Evolutionary conservation across 2,888 invertebrate genomes (phyloP), one percentile per base, ranked within the genome.

Genomic region (Pardosa pseudoannulata): DNA sequence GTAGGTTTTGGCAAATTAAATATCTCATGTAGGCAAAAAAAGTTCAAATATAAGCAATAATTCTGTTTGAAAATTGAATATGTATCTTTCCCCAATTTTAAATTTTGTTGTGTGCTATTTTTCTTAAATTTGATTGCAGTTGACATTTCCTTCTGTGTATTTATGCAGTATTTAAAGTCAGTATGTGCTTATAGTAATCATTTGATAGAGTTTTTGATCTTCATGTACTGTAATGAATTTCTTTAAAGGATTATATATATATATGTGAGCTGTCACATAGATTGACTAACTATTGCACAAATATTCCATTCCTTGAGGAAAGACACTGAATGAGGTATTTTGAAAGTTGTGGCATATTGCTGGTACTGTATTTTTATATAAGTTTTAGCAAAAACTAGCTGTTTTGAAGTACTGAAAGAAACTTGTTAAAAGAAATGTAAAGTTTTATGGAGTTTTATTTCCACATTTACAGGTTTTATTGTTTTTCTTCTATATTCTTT

Each of bases 181-280:
- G 71, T 79, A 71, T 64, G 41, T 79, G 70, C 79, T 62, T 71
- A 79, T 79, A 79, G 79, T 70, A 71, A 79, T 79, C 71, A 70
- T 79, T 71, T 79, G 41, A 79, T 79, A 79, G n/a, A n/a, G 79
- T 79, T 79, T 78, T 71, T 79, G 71, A 71, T 79, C 79, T 79
- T 62, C 71, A 70, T 79, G 79, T 79, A 79, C 68, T 79, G 79
- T 71, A 79, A 56, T 70, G 41, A 19, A 56, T 56, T 36, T 31
- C 71, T 79, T 73, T 71, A 71, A 78, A 79, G 71, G 62, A 79
- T 71, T 79, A 62, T 46, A n/a, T 46, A 46, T 79, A 62, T 46
- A n/a, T 46, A 46, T 56, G 65, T 79, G 79, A 32, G 39, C 36
- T 74, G 67, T 67, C 73, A 67, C 67, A 80, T 80, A 74, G 80